Evolutionary conservation across 2,113 vertebrate species (phyloP).

Genomic region (Corynorhinus townsendii): DNA sequence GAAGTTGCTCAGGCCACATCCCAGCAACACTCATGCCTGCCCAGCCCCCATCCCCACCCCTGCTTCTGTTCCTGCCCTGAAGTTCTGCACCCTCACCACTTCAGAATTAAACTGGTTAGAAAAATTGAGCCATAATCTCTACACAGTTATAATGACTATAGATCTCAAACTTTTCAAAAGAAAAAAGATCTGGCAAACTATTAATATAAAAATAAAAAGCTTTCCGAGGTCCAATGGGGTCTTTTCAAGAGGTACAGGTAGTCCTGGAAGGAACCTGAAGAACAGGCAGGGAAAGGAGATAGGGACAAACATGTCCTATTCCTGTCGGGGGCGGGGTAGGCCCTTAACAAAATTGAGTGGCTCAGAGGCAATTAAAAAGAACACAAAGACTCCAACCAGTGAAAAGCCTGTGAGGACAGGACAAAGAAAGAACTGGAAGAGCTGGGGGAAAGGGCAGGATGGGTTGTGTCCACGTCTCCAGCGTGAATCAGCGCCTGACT

Average conservation of each 20-base stretch:
- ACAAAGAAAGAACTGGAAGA: background rate
- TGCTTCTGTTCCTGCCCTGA: background rate
- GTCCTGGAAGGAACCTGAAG: slow-evolving; percentile 58
- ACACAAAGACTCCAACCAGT: slow-evolving; percentile 52
- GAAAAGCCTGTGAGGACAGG: slow-evolving; percentile 33
- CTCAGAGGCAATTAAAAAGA: slow-evolving; percentile 64
- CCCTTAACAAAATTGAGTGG: slow-evolving; percentile 35
- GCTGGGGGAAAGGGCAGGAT: background rate
- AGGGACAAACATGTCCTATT: slow-evolving; percentile 46
- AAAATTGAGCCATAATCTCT: background rate
- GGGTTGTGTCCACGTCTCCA: background rate
- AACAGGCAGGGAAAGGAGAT: background rate
- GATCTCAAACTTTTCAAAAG: slow-evolving; percentile 55
- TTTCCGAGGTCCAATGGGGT: slow-evolving; percentile 22
- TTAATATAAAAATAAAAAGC: slow-evolving; percentile 48
- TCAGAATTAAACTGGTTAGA: background rate
- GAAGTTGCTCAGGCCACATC: accelerated
- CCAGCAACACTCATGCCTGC: background rate
- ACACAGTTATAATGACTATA: background rate
- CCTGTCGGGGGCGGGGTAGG: background rate
- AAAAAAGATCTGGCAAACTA: slow-evolving; percentile 18
- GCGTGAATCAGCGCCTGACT: background rate
- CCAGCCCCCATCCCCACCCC: too few species aligned
- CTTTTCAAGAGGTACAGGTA: slow-evolving; percentile 65
- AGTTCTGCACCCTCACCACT: background rate